A percentile compares a stretch with the other conserved stretches of the same genome.
Evolutionary conservation across 2,113 vertebrate species (phyloP).

Genomic region (Odocoileus hemionus): DNA sequence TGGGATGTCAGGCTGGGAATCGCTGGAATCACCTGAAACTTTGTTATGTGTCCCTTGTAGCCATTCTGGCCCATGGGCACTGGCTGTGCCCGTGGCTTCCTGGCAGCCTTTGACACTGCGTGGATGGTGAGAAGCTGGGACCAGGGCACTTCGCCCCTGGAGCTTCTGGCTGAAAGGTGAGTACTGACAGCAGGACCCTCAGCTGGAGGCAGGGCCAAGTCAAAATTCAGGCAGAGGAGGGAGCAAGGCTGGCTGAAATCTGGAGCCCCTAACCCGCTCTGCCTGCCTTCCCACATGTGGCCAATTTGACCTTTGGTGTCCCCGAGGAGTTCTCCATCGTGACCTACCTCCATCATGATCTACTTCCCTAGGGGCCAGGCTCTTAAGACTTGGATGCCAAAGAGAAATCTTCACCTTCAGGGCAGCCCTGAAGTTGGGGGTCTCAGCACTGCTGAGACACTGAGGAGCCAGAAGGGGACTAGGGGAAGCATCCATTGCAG

Average conservation of each 20-base stretch:
- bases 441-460: background rate
- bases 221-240: background rate
- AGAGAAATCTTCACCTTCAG: background rate
- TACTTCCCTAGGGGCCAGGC: background rate
- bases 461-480: background rate
- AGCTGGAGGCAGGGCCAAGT: no score
- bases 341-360: background rate
- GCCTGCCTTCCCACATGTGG: background rate
- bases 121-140: conserved; percentile 98
- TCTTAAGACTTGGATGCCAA: background rate
- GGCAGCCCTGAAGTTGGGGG: background rate
- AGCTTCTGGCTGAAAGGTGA: conserved; percentile 95
- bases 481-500: background rate
- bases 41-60: conserved; percentile 75
- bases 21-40: background rate
- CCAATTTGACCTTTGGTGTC: background rate
- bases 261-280: background rate
- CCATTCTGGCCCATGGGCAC: conserved; percentile 99
- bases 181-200: background rate
- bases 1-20: background rate
- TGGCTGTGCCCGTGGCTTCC: conserved; percentile 95
- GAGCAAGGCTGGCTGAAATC: background rate
- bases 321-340: background rate
- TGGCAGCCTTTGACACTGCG: conserved; percentile 94
- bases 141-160: conserved; percentile 85